Evolutionary conservation across 1,140 invertebrate species (phyloP).

Genomic region (Vanessa tameamea): DNA sequence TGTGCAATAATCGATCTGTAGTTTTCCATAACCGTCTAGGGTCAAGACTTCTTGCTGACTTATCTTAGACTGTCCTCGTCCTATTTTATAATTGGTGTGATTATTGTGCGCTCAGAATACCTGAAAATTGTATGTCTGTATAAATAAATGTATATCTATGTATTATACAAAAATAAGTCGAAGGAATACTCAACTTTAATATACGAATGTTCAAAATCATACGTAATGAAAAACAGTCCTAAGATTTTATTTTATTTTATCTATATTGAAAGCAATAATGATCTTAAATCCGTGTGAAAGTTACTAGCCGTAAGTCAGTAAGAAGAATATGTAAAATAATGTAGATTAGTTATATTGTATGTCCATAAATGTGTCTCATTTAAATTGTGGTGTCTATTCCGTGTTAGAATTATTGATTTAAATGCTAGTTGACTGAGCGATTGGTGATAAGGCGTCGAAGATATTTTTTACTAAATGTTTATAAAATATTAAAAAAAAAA

Average conservation of each 20-base stretch:
- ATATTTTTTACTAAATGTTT: constrained; percentile 77
- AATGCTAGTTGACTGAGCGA: constrained; percentile 74
- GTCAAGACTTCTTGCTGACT: constrained; percentile 65
- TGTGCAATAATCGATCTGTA: constrained; percentile 74
- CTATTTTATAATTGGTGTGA: constrained; percentile 38
- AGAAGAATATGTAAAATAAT: constrained; percentile 57
- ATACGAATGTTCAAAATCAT: constrained; percentile 20
- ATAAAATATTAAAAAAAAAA: constrained; percentile 51
- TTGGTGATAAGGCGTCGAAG: constrained; percentile 56
- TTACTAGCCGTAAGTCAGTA: constrained; percentile 60
- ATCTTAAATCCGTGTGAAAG: constrained; percentile 19
- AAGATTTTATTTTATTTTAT: constrained; percentile 5
- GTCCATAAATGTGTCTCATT: constrained; percentile 79
- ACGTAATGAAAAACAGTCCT: constrained; percentile 3
- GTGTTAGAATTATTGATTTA: constrained; percentile 75
- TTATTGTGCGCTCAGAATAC: constrained; percentile 44
- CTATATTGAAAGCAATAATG: constrained; percentile 15
- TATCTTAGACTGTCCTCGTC: constrained; percentile 52
- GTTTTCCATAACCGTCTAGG: constrained; percentile 59
- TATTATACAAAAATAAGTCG: constrained; percentile 28
- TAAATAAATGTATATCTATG: constrained; percentile 33
- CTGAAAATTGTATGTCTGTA: constrained; percentile 37
- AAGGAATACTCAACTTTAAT: constrained; percentile 19
- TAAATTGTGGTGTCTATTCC: constrained; percentile 79
- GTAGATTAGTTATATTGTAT: constrained; percentile 69